These are phyloP conservation scores for Graphium colonna DNA, from an alignment of 2,888 invertebrate genomes.

Conservation along the genomic window DNA sequence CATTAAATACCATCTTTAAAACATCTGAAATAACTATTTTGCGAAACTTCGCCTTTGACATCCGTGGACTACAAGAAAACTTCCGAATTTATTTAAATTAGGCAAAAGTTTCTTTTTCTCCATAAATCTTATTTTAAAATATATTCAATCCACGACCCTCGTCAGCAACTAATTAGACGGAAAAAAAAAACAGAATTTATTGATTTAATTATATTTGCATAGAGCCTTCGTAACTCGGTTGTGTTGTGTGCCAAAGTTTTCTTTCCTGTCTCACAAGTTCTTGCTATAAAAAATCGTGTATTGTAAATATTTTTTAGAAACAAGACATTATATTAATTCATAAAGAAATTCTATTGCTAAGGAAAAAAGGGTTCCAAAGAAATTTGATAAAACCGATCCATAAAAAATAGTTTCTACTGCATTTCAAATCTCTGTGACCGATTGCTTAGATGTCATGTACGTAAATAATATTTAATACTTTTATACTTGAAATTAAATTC, in stretches of 20 bases:
- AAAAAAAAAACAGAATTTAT: conserved; percentile 5
- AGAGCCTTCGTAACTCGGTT: not conserved
- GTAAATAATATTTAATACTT: no score
- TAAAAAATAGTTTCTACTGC: no score
- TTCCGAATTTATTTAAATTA: not conserved
- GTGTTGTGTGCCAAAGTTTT: not conserved
- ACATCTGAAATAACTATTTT: not conserved
- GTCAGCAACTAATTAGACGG: conserved; percentile 12
- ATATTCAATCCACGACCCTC: conserved; percentile 5
- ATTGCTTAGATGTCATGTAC: no score
- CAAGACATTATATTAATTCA: no score
- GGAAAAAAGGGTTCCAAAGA: no score
- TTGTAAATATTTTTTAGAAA: no score
- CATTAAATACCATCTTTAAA: no score
- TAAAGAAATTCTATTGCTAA: no score
- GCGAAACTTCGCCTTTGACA: not conserved
- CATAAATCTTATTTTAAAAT: conserved; percentile 9
- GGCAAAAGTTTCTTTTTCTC: not conserved
- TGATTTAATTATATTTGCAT: conserved; percentile 12
- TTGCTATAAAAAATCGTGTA: not conserved
- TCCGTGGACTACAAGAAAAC: not conserved
- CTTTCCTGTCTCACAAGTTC: not conserved
- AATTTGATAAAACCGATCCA: no score
- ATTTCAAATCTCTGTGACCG: no score
- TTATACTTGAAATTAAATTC: no score